Evolutionary conservation across 2,113 vertebrate species (phyloP).

Genomic region (Cheirogaleus medius): DNA sequence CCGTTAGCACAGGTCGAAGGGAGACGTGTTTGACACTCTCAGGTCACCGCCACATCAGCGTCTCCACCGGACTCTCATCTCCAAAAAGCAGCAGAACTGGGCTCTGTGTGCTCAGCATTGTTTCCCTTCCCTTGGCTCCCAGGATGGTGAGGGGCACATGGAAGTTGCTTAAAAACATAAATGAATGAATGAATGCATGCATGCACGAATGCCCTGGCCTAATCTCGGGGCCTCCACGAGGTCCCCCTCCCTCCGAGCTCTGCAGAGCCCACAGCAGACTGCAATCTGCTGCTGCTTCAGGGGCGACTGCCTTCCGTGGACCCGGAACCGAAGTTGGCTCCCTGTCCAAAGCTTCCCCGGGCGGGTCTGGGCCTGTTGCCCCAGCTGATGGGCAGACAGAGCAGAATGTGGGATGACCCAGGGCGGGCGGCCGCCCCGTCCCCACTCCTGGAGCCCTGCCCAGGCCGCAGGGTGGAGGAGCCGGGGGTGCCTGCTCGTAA

Average conservation of each 20-base stretch:
- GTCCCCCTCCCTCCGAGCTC: accelerated
- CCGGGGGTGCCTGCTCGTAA: not conserved
- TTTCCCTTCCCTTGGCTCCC: not conserved
- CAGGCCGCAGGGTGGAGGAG: not conserved
- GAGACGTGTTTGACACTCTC: not conserved
- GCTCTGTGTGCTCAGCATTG: not conserved
- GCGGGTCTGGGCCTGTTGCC: not conserved
- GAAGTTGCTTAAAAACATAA: accelerated
- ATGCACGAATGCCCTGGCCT: not conserved
- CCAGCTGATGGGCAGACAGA: not conserved
- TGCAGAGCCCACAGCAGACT: not conserved
- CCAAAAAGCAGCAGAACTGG: not conserved
- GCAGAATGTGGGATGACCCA: not conserved
- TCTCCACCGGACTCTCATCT: not conserved
- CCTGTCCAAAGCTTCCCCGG: not conserved
- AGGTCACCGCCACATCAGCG: accelerated
- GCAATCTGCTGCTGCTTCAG: not conserved
- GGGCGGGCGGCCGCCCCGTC: not conserved
- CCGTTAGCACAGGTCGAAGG: not conserved
- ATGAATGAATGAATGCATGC: accelerated
- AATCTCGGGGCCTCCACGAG: accelerated
- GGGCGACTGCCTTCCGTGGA: not conserved
- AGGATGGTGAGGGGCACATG: accelerated
- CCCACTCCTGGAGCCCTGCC: not conserved
- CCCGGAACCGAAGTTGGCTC: not conserved